Base-by-base conservation (phyloP, 2,113 vertebrate species). In the Monopterus albus region DNA sequence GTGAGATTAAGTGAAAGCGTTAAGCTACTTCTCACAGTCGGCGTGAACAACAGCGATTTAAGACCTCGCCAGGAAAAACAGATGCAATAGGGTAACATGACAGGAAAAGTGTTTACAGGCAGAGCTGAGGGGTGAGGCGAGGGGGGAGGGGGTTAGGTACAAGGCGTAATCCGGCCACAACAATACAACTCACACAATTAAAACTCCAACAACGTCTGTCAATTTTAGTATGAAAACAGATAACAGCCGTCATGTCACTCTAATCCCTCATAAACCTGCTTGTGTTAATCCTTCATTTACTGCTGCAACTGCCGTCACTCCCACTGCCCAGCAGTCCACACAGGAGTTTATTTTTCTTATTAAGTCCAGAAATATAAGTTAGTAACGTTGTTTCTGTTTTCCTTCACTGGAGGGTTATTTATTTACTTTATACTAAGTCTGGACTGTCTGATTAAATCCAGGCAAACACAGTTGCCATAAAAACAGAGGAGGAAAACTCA, bases 251-350 rank as follows among this genome's bases (percentile, higher is more conserved):
- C 84, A 67, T 17, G 79, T 82, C 82, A 61, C 65, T 78, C 73
- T 88, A 88, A 89, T 88, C 84, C 87, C 82, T 40, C 84, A 85
- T 87, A 87, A 91, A 79, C 81, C 81, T 75, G 73, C 76, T 66
- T 4, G 17, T n/a, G 82, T 66, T 88, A 87, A 89, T 86, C 87
- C 89, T 76, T 78, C 78, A 65, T 88, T 74, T 88, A 70, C 76
- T 26, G 62, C 79, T 26, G 55, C 26, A 33, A 53, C 58, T 35
- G 43, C 57, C 21, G 23, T 40, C 45, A n/a, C 46, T 46, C 13
- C 59, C 33, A 47, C 26, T 0, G 55, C 64, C 66, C 50, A 55
- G 29, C 23, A 46, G 3, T 5, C 28, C n/a, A 68, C 33, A 60
- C 13, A 18, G 2, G 2, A 13, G 2, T 3, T 81, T 70, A 65